A percentile compares a stretch with the other conserved stretches of the same genome.
Evolutionary conservation across 2,113 vertebrate genomes (phyloP).

Genomic region (Chaetura pelagica): DNA sequence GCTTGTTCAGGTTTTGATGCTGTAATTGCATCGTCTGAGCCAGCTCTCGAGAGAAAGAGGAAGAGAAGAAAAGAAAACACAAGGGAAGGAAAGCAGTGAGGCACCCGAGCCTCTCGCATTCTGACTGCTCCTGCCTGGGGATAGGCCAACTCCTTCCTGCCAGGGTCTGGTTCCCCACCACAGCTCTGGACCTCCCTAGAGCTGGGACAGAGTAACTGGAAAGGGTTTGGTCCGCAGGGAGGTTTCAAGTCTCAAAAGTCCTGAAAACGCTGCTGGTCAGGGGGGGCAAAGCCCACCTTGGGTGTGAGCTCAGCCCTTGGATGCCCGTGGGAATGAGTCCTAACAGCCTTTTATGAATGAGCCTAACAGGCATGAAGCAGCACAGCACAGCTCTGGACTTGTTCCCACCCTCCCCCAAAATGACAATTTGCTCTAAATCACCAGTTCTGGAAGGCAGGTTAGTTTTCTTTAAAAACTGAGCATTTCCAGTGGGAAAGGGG

Average conservation of each 20-base stretch:
- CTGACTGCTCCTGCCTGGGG: neutral
- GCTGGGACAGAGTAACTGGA: neutral
- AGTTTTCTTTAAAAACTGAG: neutral
- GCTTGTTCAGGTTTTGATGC: slow-evolving; percentile 30
- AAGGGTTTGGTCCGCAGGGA: neutral
- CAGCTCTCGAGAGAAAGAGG: neutral
- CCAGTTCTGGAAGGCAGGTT: neutral
- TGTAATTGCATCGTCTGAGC: neutral
- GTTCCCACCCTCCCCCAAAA: neutral
- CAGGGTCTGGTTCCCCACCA: accelerated
- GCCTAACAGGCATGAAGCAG: neutral
- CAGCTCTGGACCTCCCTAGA: neutral
- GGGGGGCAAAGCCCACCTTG: neutral
- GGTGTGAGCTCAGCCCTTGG: neutral
- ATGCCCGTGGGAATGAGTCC: neutral
- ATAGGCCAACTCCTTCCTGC: neutral
- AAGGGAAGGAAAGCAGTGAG: neutral
- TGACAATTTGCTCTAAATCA: neutral
- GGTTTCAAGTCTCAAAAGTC: neutral
- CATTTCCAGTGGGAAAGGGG: neutral
- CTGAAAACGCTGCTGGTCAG: neutral
- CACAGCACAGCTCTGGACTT: neutral
- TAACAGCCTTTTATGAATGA: neutral
- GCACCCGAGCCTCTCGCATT: neutral
- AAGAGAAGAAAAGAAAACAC: neutral